phyloP scores from a whole-genome alignment of 2,113 vertebrate genomes.

The Poeciliopsis occidentalis region DNA sequence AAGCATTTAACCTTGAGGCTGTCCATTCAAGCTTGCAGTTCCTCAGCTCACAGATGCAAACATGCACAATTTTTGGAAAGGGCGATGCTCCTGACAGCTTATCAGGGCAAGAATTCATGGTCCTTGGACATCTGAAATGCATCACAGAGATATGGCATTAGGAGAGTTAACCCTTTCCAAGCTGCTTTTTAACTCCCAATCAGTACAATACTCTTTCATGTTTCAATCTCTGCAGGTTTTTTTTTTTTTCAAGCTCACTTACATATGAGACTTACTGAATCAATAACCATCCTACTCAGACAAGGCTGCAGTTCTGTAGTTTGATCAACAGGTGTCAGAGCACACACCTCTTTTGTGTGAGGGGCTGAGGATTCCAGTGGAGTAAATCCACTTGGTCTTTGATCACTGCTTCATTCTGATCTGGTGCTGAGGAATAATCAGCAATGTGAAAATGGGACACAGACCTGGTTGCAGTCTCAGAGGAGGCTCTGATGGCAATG shows the following conservation, averaged over 20 bases:
- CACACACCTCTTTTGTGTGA: constrained; percentile 48
- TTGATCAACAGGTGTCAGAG: constrained; percentile 70
- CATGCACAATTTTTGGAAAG: constrained; percentile 33
- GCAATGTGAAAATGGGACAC: constrained; percentile 64
- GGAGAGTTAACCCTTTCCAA: constrained; percentile 55
- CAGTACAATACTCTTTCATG: neutral
- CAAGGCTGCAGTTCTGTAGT: constrained; percentile 49
- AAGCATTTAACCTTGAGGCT: constrained; percentile 71
- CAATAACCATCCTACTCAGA: constrained; percentile 16
- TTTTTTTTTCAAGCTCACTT: constrained; percentile 11
- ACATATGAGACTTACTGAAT: constrained; percentile 17
- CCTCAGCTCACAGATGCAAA: constrained; percentile 23
- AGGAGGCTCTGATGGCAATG: constrained; percentile 45
- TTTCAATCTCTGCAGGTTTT: neutral
- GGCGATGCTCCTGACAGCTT: constrained; percentile 64
- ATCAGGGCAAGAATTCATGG: constrained; percentile 71
- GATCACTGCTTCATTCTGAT: constrained; percentile 78
- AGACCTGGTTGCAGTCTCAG: constrained; percentile 42
- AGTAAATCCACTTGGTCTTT: constrained; percentile 69
- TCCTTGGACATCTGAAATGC: constrained; percentile 72
- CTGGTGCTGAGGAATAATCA: constrained; percentile 71
- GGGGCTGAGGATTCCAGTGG: constrained; percentile 54
- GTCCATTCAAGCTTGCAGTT: constrained; percentile 32
- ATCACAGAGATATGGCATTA: constrained; percentile 48
- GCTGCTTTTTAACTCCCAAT: neutral